phyloP scores from a whole-genome alignment of 2,113 vertebrate genomes.

The Oreocharis arfaki region DNA sequence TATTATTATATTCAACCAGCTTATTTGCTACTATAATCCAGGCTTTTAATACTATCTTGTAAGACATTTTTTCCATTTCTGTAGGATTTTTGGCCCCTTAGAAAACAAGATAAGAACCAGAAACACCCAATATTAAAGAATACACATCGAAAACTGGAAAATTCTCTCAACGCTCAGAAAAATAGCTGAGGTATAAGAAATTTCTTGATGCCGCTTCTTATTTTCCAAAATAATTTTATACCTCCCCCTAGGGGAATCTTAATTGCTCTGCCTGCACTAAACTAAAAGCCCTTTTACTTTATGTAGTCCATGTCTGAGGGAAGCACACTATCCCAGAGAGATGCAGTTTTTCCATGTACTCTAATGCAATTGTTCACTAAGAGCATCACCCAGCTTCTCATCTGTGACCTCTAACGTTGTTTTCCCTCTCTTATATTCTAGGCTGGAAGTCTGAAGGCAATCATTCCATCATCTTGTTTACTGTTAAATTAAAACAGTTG shows the following conservation, averaged over 20 bases:
- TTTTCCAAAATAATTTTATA: background rate
- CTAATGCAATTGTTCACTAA: background rate
- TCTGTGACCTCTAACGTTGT: background rate
- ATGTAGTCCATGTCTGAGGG: background rate
- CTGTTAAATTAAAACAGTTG: constrained; percentile 25
- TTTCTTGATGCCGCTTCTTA: background rate
- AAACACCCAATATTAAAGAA: background rate
- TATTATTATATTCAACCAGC: background rate
- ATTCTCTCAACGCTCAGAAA: background rate
- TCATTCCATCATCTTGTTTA: background rate
- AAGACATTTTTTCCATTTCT: background rate
- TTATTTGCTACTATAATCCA: background rate
- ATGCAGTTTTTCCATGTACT: background rate
- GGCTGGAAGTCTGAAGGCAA: background rate
- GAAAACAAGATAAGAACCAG: background rate
- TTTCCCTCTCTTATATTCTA: background rate
- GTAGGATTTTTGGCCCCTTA: background rate
- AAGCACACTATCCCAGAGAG: background rate
- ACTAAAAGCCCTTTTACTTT: constrained; percentile 7
- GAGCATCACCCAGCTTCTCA: background rate
- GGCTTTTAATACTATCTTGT: background rate
- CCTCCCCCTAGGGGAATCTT: background rate
- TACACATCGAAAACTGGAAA: background rate
- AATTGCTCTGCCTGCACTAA: background rate
- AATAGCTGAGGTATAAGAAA: background rate